Evolutionary conservation across 2,113 vertebrate species (phyloP).

Genomic region (Genyomyrus donnyi): DNA sequence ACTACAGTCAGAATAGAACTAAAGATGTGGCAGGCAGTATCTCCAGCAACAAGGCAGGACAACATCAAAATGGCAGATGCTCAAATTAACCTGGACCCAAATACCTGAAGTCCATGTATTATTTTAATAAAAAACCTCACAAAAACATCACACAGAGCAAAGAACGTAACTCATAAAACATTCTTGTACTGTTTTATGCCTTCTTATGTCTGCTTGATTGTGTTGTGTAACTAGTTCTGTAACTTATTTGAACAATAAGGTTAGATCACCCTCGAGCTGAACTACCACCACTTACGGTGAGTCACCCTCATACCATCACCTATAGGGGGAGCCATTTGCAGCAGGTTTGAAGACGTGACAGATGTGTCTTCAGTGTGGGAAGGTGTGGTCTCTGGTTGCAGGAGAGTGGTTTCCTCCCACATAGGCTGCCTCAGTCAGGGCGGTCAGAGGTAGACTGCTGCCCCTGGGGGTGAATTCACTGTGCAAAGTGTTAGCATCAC

Average conservation of each 20-base stretch:
- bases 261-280: not conserved
- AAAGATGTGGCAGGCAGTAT: not conserved
- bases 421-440: constrained; percentile 2
- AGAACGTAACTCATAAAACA: not conserved
- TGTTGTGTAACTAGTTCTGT: not conserved
- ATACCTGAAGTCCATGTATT: not conserved
- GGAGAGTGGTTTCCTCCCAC: not conserved
- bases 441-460: constrained; percentile 30
- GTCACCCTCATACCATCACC: not conserved
- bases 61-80: constrained; percentile 19
- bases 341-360: not conserved
- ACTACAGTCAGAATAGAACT: not conserved
- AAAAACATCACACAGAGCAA: not conserved
- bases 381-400: not conserved
- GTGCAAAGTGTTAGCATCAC: not conserved
- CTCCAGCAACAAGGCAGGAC: not conserved
- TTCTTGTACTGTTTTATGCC: not conserved
- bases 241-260: not conserved
- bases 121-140: not conserved
- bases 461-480: not conserved
- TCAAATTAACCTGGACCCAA: constrained; percentile 14
- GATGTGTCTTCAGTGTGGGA: not conserved
- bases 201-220: not conserved
- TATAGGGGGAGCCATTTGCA: not conserved
- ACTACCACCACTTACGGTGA: not conserved